phyloP scores from a whole-genome alignment of 1,140 invertebrate genomes.

The Uloborus diversus region DNA sequence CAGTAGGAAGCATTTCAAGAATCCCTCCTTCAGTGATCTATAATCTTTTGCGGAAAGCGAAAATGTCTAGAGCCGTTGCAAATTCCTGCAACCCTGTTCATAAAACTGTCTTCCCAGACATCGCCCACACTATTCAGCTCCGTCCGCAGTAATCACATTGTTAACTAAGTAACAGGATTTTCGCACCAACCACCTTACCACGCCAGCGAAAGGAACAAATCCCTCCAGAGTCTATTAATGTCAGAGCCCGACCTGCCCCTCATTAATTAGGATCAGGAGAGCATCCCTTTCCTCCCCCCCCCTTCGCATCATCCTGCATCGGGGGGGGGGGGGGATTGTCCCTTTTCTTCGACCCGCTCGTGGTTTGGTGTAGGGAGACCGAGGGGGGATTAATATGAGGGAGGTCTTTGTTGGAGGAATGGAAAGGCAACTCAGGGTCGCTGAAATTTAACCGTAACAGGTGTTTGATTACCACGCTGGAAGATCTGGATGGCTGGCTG shows the following conservation, averaged over 20 bases:
- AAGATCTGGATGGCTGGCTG: not conserved
- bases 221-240: slow-evolving; percentile 22
- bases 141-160: not conserved
- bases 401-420: not conserved
- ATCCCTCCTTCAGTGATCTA: no score
- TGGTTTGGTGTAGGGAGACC: not conserved
- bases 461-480: slow-evolving; percentile 2
- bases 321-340: not conserved
- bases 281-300: not conserved
- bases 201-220: not conserved
- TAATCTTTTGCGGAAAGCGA: not conserved
- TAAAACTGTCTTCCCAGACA: no score
- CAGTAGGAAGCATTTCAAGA: no score
- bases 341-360: not conserved
- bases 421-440: not conserved
- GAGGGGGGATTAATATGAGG: not conserved
- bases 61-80: not conserved
- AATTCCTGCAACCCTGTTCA: no score
- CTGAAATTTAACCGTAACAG: slow-evolving; percentile 11
- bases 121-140: no score
- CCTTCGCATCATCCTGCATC: no score
- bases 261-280: slow-evolving; percentile 30
- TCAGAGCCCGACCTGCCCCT: not conserved
- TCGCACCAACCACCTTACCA: not conserved
- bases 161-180: not conserved